A percentile compares a stretch with the other conserved stretches of the same genome.
Evolutionary conservation across 2,113 vertebrate species (phyloP).

Genomic region (Oreochromis tanganicae): DNA sequence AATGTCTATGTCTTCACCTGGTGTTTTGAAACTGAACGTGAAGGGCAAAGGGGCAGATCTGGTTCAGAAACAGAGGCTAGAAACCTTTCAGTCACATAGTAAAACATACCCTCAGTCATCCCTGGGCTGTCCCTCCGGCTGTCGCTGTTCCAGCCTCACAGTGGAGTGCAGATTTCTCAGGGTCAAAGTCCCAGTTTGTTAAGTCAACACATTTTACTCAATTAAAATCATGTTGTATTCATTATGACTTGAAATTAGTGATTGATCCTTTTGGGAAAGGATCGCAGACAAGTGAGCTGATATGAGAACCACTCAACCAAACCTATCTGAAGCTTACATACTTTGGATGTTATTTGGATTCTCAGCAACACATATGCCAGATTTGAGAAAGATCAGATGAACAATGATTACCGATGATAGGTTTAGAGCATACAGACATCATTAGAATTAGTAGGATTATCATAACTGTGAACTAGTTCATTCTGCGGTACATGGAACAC

Average conservation of each 20-base stretch:
- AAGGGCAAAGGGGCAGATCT: neutral
- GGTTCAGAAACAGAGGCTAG: neutral
- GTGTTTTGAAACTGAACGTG: neutral
- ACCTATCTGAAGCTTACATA: neutral
- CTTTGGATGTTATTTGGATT: neutral
- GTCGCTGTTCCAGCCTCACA: conserved; percentile 86
- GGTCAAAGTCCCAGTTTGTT: conserved; percentile 46
- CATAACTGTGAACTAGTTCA: neutral
- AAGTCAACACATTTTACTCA: neutral
- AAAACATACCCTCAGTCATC: neutral
- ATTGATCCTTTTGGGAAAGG: neutral
- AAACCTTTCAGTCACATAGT: neutral
- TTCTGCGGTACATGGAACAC: neutral
- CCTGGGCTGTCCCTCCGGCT: conserved; percentile 70
- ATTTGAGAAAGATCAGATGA: neutral
- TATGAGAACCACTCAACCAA: neutral
- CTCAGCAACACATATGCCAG: neutral
- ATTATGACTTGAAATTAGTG: neutral
- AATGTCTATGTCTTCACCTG: neutral
- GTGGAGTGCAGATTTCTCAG: conserved; percentile 85
- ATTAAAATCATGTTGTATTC: neutral
- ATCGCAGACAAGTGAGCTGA: neutral
- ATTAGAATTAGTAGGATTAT: neutral
- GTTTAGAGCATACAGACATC: neutral
- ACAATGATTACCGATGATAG: neutral